These are phyloP conservation scores for Cotesia vestalis DNA, from an alignment of 1,140 invertebrate species.

Conservation along the genomic window DNA sequence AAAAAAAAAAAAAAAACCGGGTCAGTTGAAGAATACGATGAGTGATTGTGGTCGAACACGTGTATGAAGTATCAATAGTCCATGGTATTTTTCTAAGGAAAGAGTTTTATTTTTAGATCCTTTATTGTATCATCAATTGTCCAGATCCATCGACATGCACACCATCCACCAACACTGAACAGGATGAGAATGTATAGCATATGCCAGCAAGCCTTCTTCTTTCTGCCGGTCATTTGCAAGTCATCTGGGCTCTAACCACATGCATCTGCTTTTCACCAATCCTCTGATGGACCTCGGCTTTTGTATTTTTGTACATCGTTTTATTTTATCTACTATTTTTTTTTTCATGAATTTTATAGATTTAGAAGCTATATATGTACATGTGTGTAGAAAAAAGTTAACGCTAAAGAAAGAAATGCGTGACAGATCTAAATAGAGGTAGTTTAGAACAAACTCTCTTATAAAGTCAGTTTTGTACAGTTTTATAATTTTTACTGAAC, in stretches of 20 bases:
- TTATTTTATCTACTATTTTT: no score
- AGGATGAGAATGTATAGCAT: constrained; percentile 4
- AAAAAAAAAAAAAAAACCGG: constrained; percentile 48
- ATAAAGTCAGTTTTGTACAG: no score
- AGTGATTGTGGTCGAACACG: constrained; percentile 53
- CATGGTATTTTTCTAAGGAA: background rate
- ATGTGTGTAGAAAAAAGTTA: no score
- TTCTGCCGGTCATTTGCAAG: constrained; percentile 25
- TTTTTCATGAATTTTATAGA: no score
- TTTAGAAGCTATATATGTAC: no score
- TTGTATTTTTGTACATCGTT: constrained; percentile 11
- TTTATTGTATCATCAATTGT: constrained; percentile 34
- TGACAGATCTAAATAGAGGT: no score
- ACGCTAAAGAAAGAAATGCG: no score
- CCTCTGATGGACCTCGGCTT: constrained; percentile 12
- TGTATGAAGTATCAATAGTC: constrained; percentile 38
- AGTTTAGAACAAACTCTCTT: no score
- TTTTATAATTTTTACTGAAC: no score
- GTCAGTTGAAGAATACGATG: constrained; percentile 41
- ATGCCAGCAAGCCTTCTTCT: constrained; percentile 18
- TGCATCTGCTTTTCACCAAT: constrained; percentile 14
- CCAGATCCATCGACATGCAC: constrained; percentile 21
- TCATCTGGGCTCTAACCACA: constrained; percentile 33
- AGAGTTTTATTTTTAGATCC: constrained; percentile 20
- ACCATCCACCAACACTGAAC: background rate